Base-by-base conservation (phyloP, 2,797 vertebrate genomes). In the Apogon talboti region DNA sequence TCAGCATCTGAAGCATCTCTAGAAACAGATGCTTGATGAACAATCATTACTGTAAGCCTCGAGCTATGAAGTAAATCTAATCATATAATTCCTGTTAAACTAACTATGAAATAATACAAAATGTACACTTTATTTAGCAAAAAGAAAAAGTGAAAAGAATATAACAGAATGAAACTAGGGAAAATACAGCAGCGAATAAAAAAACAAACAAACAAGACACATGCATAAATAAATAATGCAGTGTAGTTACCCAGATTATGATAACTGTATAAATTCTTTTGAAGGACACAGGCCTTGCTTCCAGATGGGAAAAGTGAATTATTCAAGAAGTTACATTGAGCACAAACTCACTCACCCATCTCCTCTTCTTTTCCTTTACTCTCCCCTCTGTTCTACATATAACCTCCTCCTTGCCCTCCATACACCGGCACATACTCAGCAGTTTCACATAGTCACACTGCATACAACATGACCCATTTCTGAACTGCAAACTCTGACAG, bases 321-420 rank as follows among this genome's bases (percentile, higher is more conserved):
- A 92, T 91, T 91, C 59, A 91, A 35, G 48, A 78, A 69, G 41
- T 79, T 78, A 51, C 67, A 76, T 88, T 89, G 78, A 84, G 73
- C 75, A 79, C 81, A 77, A 88, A 90, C 90, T 75, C 66, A 1
- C 74, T 82, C 52, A 81, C 69, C 74, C 67, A 50, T 61, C 58
- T 11, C 54, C 45, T 43, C 46, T 46, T 66, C 19, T 46, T 66
- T 16, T 64, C 38, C 18, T 12, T 45, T 15, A 21, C 13, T 30
- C 16, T 53, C 33, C 15, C 33, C 28, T 42, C 59, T 48, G 11
- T 60, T 13, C 50, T 57, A 49, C 28, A 16, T 66, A 60, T 81
- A 76, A 69, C 82, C 28, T 43, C 62, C 58, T 64, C 47, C 6
- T 83, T 57, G 19, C 46, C 47, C 38, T 44, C 35, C 48, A 73